Percentiles rank a stretch among this genome's conserved stretches.
Evolutionary conservation across 2,797 vertebrate genomes (phyloP).

Genomic region (Falco berigora): DNA sequence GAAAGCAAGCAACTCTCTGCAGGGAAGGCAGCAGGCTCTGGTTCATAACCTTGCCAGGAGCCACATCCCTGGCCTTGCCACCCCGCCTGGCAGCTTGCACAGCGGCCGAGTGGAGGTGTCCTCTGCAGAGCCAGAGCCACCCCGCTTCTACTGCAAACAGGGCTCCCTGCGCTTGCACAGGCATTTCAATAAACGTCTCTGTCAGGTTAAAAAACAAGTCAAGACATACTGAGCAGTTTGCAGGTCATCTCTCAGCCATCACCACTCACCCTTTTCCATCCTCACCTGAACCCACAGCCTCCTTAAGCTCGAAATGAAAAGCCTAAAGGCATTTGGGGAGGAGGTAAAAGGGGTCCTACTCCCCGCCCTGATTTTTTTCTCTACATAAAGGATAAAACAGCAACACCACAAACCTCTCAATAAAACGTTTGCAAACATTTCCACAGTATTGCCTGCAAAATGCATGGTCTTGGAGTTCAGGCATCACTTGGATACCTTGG

Average conservation of each 20-base stretch:
- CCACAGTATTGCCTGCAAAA: not conserved
- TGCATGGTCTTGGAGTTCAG: not conserved
- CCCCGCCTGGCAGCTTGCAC: rapidly evolving
- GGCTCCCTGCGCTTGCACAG: not conserved
- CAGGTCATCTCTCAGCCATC: not conserved
- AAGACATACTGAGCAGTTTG: rapidly evolving
- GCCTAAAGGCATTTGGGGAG: not conserved
- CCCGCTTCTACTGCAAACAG: not conserved
- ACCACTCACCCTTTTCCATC: not conserved
- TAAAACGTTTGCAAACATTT: not conserved
- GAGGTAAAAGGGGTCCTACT: not conserved
- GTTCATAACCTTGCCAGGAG: not conserved
- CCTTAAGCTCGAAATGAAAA: not conserved
- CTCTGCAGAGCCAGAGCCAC: not conserved
- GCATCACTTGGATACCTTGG: not conserved
- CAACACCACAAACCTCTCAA: not conserved
- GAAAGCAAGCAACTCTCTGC: not conserved
- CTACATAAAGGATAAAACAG: not conserved
- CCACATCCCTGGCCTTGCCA: rapidly evolving
- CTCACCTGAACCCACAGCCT: not conserved
- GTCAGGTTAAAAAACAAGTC: not conserved
- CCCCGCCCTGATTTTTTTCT: not conserved
- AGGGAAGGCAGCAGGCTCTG: not conserved
- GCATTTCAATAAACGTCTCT: not conserved
- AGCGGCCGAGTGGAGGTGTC: not conserved